Conservation (phyloP, 2,888 invertebrate genomes). For the Hypselothyrea guttata region DNA sequence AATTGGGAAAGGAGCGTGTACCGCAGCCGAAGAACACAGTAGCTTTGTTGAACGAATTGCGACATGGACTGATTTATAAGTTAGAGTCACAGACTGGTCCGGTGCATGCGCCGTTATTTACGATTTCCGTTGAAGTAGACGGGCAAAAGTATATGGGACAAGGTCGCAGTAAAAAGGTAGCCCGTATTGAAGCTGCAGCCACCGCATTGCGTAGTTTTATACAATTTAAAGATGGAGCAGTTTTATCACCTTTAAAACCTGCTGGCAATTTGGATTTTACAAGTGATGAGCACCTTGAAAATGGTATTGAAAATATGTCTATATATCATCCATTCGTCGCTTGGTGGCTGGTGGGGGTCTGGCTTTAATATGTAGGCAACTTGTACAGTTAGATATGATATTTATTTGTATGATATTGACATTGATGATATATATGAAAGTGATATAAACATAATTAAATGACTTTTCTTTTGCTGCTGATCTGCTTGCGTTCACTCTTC, state of each 20-base stretch:
- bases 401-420: too few species aligned
- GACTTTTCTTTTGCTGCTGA: too few species aligned
- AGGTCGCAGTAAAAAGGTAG: slow-evolving; percentile 85
- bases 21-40: slow-evolving; percentile 84
- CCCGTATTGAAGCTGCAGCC: slow-evolving; percentile 84
- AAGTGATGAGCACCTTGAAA: slow-evolving; percentile 83
- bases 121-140: slow-evolving; percentile 87
- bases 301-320: slow-evolving; percentile 79
- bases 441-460: too few species aligned
- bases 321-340: too few species aligned
- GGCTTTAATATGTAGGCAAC: too few species aligned
- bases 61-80: slow-evolving; percentile 89
- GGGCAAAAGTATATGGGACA: slow-evolving; percentile 84
- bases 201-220: slow-evolving; percentile 84
- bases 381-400: too few species aligned
- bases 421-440: too few species aligned
- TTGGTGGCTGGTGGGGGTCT: too few species aligned
- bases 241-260: slow-evolving; percentile 80
- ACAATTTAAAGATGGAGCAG: slow-evolving; percentile 83
- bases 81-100: slow-evolving; percentile 91
- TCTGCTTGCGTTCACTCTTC: too few species aligned
- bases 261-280: slow-evolving; percentile 83
- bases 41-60: slow-evolving; percentile 92
- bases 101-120: slow-evolving; percentile 93
- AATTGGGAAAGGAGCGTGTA: slow-evolving; percentile 80